Evolutionary conservation across 1,140 invertebrate genomes (phyloP).

Genomic region (Zaprionus kolodkinae): DNA sequence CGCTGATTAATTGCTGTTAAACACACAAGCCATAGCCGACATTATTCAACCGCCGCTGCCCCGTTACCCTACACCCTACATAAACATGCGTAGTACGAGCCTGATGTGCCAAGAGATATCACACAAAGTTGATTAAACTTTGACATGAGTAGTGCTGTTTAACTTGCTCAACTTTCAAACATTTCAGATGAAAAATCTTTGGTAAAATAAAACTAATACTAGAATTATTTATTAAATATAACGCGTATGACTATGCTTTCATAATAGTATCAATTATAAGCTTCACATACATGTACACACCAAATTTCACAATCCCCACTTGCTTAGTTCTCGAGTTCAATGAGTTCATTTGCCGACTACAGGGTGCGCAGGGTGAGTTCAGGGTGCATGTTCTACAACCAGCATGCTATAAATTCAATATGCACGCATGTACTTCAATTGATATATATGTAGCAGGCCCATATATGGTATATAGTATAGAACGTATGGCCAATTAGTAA

Average conservation of each 20-base stretch:
- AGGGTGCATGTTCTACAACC: background rate
- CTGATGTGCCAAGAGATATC: background rate
- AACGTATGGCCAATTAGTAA: conserved; percentile 11
- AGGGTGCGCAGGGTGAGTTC: conserved; percentile 1
- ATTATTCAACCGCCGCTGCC: conserved; percentile 60
- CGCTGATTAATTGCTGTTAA: conserved; percentile 80
- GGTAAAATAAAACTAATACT: background rate
- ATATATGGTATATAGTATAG: background rate
- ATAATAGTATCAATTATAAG: background rate
- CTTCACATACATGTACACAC: background rate
- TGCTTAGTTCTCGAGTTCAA: background rate
- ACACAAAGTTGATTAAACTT: background rate
- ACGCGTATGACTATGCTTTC: background rate
- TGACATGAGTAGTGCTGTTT: background rate
- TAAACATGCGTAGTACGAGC: conserved; percentile 38
- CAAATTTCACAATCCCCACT: background rate
- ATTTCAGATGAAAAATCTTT: background rate
- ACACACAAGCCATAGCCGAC: conserved; percentile 65
- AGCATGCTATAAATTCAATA: conserved; percentile 9
- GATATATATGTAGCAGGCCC: background rate
- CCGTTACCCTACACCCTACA: conserved; percentile 29
- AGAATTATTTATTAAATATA: background rate
- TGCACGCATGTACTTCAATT: conserved; percentile 4
- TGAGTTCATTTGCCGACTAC: background rate
- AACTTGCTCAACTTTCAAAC: background rate